phyloP scores from a whole-genome alignment of 2,797 vertebrate genomes.

The Gallirallus australis region DNA sequence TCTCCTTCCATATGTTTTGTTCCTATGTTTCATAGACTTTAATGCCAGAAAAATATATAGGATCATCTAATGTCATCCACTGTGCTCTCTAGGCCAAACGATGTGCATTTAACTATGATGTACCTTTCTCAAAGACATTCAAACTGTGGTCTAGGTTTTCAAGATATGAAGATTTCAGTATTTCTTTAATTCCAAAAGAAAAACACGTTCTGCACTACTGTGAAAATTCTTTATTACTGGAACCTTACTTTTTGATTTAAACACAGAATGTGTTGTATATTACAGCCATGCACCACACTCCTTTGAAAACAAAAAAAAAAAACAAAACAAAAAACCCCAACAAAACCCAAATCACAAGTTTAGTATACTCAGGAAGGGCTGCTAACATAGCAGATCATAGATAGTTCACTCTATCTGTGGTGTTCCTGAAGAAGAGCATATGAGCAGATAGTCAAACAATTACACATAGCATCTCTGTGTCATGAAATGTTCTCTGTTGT shows the following conservation, averaged over 20 bases:
- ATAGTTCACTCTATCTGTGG: not conserved
- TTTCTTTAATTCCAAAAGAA: not conserved
- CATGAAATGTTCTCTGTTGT: not conserved
- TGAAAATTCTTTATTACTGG: not conserved
- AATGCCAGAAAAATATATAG: not conserved
- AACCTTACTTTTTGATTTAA: not conserved
- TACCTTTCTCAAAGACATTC: not conserved
- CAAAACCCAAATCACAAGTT: not conserved
- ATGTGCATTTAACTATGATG: not conserved
- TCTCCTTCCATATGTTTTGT: too few relatives aligned
- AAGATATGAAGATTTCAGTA: not conserved
- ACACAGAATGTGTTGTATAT: not conserved
- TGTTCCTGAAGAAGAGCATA: not conserved
- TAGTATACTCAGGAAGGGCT: not conserved
- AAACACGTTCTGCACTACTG: not conserved
- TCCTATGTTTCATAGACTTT: not conserved
- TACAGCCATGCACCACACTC: rapidly evolving
- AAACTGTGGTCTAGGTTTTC: not conserved
- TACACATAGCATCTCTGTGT: not conserved
- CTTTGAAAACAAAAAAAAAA: not conserved
- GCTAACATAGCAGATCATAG: not conserved
- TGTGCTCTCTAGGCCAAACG: not conserved
- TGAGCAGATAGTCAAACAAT: not conserved
- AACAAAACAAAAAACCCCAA: not conserved
- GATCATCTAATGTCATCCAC: not conserved